phyloP scores from a whole-genome alignment of 2,113 vertebrate genomes.

The Mastomys coucha region DNA sequence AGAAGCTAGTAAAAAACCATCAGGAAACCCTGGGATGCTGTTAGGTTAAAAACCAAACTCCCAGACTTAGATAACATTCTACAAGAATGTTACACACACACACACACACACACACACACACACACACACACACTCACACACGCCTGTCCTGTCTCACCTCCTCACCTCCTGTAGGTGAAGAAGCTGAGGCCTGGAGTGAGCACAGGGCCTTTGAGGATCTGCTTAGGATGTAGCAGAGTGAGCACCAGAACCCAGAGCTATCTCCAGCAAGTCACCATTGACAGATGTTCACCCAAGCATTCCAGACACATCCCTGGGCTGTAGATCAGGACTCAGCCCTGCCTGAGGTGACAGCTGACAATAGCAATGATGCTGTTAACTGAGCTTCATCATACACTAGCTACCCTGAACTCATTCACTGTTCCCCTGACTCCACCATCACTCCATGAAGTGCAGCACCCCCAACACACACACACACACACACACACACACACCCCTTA shows the following conservation, averaged over 20 bases:
- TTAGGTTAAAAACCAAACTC: background rate
- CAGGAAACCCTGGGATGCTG: background rate
- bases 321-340: background rate
- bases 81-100: background rate
- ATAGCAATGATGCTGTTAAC: background rate
- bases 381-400: background rate
- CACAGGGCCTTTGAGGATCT: background rate
- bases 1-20: background rate
- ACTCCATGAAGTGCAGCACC: background rate
- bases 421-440: background rate
- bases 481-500: background rate
- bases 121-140: no score
- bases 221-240: background rate
- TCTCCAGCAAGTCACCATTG: background rate
- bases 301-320: background rate
- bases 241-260: background rate
- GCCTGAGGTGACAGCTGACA: background rate
- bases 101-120: no score
- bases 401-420: no score
- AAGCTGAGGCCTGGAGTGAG: background rate
- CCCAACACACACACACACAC: background rate
- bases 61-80: background rate
- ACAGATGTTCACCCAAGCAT: background rate
- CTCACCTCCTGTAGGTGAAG: background rate
- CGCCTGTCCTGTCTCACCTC: background rate